Conservation (phyloP, 2,113 vertebrate genomes). For the Caretta caretta region DNA sequence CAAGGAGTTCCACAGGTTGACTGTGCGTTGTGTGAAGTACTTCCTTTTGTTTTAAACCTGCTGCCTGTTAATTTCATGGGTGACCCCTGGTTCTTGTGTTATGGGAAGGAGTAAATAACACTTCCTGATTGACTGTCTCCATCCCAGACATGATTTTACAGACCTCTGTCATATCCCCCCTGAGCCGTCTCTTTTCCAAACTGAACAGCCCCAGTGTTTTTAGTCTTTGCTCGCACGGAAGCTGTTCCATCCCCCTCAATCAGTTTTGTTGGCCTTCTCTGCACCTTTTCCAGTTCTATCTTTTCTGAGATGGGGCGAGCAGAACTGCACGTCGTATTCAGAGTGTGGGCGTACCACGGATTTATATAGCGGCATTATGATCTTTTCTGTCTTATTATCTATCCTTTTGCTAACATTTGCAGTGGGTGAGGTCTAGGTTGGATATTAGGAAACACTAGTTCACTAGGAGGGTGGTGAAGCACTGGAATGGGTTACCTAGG, state of each 20-base stretch:
- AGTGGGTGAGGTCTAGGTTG: too few relatives aligned
- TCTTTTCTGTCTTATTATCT: background rate
- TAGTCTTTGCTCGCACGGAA: background rate
- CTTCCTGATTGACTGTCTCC: background rate
- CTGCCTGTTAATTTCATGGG: background rate
- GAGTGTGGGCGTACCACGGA: background rate
- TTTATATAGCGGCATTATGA: background rate
- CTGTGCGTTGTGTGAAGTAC: background rate
- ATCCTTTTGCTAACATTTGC: background rate
- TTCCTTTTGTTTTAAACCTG: background rate
- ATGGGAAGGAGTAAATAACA: background rate
- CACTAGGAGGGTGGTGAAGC: too few relatives aligned
- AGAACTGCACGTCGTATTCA: background rate
- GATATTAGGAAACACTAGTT: too few relatives aligned
- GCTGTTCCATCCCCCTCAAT: background rate
- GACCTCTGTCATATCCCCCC: background rate
- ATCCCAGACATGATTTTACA: background rate
- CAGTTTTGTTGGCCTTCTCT: background rate
- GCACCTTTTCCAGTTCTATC: background rate
- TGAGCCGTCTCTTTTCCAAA: background rate
- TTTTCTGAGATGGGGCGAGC: background rate
- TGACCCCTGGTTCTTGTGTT: background rate
- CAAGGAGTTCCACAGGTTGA: too few relatives aligned
- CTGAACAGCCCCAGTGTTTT: background rate
- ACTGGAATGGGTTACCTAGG: too few relatives aligned